phyloP scores from a whole-genome alignment of 2,113 vertebrate species.

The Podiceps cristatus region DNA sequence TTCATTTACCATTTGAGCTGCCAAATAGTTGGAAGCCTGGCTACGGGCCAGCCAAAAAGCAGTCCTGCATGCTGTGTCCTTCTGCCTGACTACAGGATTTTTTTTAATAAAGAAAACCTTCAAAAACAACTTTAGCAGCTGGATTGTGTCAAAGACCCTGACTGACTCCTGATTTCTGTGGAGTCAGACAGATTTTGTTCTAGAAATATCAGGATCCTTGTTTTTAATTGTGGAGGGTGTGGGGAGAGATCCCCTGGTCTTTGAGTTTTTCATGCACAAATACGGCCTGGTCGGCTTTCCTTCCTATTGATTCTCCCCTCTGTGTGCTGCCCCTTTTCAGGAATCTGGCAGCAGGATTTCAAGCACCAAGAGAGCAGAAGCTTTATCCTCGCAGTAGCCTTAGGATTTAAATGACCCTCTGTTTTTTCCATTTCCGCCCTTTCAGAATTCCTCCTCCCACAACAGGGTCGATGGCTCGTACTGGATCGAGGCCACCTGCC shows the following conservation, averaged over 20 bases:
- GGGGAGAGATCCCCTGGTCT: background rate
- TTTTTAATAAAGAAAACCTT: background rate
- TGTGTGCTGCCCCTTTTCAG: background rate
- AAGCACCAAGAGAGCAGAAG: background rate
- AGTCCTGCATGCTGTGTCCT: background rate
- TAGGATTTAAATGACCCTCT: background rate
- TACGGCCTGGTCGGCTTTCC: background rate
- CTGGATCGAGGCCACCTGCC: background rate
- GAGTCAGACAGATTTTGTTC: background rate
- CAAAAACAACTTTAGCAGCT: background rate
- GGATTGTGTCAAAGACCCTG: background rate
- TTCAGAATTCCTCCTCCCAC: background rate
- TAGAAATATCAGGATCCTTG: background rate
- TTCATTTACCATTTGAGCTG: conserved; percentile 43
- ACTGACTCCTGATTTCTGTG: background rate
- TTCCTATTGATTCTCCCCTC: background rate
- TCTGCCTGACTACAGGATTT: background rate
- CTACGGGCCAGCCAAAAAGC: background rate
- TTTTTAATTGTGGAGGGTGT: background rate
- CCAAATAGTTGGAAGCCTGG: conserved; percentile 2
- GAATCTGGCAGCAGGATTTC: background rate
- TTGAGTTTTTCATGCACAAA: background rate
- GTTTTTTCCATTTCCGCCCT: background rate
- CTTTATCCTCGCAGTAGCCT: background rate
- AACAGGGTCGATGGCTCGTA: background rate